These are phyloP conservation scores for Zonotrichia leucophrys DNA, from an alignment of 2,113 vertebrate species.

Conservation along the genomic window DNA sequence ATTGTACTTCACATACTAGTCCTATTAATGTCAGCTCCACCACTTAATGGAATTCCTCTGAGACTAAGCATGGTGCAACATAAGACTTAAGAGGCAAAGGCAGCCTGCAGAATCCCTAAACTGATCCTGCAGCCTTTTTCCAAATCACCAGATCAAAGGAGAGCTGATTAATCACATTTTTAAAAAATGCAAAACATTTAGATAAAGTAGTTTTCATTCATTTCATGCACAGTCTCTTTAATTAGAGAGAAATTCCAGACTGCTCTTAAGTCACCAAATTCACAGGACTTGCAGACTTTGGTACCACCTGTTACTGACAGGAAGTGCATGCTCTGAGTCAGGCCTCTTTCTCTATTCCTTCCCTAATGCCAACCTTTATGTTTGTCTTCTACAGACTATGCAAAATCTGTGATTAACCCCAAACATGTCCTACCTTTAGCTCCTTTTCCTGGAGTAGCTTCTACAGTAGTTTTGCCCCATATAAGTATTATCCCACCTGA, in stretches of 20 bases:
- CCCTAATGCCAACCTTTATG: background rate
- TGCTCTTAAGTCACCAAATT: background rate
- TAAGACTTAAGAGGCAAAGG: background rate
- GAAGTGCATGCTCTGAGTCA: background rate
- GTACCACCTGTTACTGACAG: background rate
- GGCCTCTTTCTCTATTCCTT: background rate
- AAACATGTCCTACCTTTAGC: slow-evolving; percentile 82
- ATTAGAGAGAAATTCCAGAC: background rate
- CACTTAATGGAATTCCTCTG: background rate
- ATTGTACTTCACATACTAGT: background rate
- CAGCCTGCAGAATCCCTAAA: background rate
- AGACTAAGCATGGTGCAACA: background rate
- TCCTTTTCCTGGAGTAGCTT: slow-evolving; percentile 89
- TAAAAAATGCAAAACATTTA: background rate
- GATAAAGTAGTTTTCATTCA: background rate
- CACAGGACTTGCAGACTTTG: background rate
- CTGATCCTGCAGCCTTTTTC: background rate
- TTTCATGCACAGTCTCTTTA: background rate
- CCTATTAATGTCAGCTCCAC: background rate
- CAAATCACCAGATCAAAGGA: background rate
- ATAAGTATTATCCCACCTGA: slow-evolving; percentile 92
- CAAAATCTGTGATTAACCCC: background rate
- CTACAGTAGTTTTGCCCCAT: slow-evolving; percentile 88
- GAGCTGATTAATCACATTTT: background rate
- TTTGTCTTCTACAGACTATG: background rate